Conservation (phyloP, 2,797 vertebrate species). For the Microchirus variegatus region DNA sequence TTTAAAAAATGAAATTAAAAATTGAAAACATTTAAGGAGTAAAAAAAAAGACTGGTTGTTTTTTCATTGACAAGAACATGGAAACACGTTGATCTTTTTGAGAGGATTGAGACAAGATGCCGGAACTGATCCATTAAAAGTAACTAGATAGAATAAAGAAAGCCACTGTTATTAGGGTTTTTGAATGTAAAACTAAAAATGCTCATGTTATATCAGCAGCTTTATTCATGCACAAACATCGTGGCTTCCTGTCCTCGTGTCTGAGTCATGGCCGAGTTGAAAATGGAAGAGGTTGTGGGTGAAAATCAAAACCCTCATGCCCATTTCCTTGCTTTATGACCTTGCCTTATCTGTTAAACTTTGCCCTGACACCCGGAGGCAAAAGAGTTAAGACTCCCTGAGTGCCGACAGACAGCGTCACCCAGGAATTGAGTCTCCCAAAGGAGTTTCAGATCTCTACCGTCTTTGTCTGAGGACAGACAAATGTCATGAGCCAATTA, state of each 20-base stretch:
- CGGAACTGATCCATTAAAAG: neutral
- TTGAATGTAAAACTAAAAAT: neutral
- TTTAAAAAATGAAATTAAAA: no score
- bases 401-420: neutral
- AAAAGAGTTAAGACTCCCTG: constrained; percentile 5
- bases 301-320: neutral
- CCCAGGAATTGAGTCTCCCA: constrained; percentile 6
- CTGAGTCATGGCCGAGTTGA: no score
- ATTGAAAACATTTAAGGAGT: no score
- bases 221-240: neutral
- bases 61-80: no score
- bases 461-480: constrained; percentile 1
- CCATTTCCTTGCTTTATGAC: constrained; percentile 4
- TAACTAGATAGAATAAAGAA: neutral
- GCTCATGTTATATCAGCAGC: neutral
- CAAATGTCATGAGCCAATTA: constrained; percentile 4
- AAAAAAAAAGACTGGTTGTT: no score
- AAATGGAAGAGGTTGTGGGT: constrained; percentile 5
- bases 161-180: neutral
- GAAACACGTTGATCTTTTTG: no score
- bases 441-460: neutral
- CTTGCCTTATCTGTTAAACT: constrained; percentile 17
- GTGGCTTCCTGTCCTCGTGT: neutral
- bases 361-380: constrained; percentile 1
- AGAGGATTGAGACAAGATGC: no score